Evolutionary conservation across 92 coral and sea anemone genomes (phyloP).

Genomic region (Umimayanthus chanpuru): DNA sequence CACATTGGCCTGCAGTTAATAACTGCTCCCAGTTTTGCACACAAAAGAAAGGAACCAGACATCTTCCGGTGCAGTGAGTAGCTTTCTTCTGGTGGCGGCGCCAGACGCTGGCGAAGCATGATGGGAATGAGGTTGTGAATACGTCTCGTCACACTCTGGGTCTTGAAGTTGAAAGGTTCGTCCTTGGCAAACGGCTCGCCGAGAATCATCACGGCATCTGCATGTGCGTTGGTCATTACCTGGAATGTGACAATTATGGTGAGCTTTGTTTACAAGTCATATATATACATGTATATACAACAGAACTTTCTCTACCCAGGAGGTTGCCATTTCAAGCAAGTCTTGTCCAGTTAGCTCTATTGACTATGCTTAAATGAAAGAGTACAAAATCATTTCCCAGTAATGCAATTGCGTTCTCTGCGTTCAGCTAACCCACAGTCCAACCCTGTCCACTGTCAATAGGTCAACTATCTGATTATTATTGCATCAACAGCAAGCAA

Average conservation of each 20-base stretch:
- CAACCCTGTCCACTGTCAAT: too few relatives aligned
- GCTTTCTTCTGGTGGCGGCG: slow-evolving; percentile 99
- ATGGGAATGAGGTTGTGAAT: slow-evolving; percentile 88
- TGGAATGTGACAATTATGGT: slow-evolving; percentile 23
- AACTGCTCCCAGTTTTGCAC: slow-evolving; percentile 88
- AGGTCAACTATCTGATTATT: too few relatives aligned
- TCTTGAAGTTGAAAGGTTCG: slow-evolving; percentile 75
- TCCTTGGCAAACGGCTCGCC: slow-evolving; percentile 89
- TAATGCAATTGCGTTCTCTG: too few relatives aligned
- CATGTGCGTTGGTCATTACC: slow-evolving; percentile 95
- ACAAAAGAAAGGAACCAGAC: slow-evolving; percentile 93
- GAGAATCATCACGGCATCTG: slow-evolving; percentile 96
- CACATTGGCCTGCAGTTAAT: slow-evolving; percentile 84
- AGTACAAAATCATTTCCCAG: too few relatives aligned
- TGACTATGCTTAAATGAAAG: too few relatives aligned
- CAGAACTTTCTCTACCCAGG: too few relatives aligned
- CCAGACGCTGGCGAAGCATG: slow-evolving; percentile 97
- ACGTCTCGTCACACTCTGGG: slow-evolving; percentile 91
- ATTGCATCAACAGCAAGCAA: too few relatives aligned
- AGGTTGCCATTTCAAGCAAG: too few relatives aligned
- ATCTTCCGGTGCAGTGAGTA: slow-evolving; percentile 96
- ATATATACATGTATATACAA: too few relatives aligned
- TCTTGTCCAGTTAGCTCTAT: too few relatives aligned
- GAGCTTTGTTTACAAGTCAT: too few relatives aligned
- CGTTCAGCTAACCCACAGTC: too few relatives aligned